phyloP scores from a whole-genome alignment of 2,888 invertebrate genomes.

The Galeruca laticollis region DNA sequence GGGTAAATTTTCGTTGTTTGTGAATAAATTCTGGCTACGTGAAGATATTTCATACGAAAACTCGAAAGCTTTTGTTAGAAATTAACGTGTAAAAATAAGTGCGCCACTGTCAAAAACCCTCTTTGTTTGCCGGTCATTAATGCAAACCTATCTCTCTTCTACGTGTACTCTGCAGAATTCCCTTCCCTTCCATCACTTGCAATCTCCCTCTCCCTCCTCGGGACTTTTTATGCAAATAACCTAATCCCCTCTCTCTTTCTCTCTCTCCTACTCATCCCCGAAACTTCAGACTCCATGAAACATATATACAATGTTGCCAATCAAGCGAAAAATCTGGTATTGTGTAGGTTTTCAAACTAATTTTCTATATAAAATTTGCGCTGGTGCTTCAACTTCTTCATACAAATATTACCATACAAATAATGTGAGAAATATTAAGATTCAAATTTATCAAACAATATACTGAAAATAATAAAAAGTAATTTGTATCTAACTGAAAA shows the following conservation, averaged over 20 bases:
- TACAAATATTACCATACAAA: too few relatives aligned
- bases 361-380: neutral
- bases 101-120: constrained; percentile 47
- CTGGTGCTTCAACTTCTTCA: neutral
- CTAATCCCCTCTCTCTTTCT: constrained; percentile 56
- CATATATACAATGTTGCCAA: constrained; percentile 41
- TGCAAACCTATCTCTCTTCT: constrained; percentile 59
- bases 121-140: constrained; percentile 60
- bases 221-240: constrained; percentile 59
- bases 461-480: too few relatives aligned
- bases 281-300: constrained; percentile 59
- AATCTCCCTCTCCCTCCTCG: constrained; percentile 47
- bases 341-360: neutral
- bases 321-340: neutral
- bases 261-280: constrained; percentile 58
- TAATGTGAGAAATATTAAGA: too few relatives aligned
- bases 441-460: too few relatives aligned
- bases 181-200: constrained; percentile 50
- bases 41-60: neutral
- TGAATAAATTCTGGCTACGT: neutral
- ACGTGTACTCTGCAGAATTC: constrained; percentile 54
- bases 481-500: too few relatives aligned
- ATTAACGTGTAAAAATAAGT: constrained; percentile 8
- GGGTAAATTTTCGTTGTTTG: too few relatives aligned
- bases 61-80: neutral